These are phyloP conservation scores for Microhierax caerulescens DNA, from an alignment of 2,797 vertebrate species.

Conservation along the genomic window DNA sequence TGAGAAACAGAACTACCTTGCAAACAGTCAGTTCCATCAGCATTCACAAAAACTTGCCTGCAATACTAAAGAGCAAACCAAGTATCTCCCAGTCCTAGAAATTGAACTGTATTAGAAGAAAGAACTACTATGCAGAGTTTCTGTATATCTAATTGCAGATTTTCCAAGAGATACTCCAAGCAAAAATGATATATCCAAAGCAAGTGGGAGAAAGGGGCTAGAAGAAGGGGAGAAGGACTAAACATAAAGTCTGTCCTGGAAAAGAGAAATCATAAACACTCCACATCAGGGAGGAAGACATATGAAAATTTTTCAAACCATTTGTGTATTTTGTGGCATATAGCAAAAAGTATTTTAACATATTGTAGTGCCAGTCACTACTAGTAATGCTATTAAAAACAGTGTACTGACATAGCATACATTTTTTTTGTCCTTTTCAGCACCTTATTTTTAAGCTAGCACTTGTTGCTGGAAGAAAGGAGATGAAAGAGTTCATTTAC, in stretches of 20 bases:
- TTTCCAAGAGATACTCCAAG: neutral
- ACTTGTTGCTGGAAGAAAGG: conserved; percentile 5
- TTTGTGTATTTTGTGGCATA: neutral
- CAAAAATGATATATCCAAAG: neutral
- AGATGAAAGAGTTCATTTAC: conserved; percentile 43
- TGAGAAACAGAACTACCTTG: neutral
- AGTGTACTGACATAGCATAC: neutral
- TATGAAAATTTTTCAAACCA: neutral
- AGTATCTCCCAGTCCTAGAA: neutral
- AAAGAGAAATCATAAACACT: neutral
- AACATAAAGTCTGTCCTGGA: neutral
- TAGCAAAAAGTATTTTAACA: neutral
- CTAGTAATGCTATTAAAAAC: neutral
- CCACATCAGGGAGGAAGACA: neutral
- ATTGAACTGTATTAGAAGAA: neutral
- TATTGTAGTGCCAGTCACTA: neutral
- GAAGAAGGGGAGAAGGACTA: neutral
- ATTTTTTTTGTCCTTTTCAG: conserved; percentile 14
- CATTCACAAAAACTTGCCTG: neutral
- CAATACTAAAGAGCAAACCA: neutral
- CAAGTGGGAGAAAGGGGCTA: neutral
- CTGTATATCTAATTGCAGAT: neutral
- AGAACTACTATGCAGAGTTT: neutral
- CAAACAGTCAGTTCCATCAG: neutral
- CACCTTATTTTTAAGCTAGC: neutral